A percentile compares a stretch with the other conserved stretches of the same genome.
Conservation (phyloP, 2,797 vertebrate species). For the Smutsia temminckii region DNA sequence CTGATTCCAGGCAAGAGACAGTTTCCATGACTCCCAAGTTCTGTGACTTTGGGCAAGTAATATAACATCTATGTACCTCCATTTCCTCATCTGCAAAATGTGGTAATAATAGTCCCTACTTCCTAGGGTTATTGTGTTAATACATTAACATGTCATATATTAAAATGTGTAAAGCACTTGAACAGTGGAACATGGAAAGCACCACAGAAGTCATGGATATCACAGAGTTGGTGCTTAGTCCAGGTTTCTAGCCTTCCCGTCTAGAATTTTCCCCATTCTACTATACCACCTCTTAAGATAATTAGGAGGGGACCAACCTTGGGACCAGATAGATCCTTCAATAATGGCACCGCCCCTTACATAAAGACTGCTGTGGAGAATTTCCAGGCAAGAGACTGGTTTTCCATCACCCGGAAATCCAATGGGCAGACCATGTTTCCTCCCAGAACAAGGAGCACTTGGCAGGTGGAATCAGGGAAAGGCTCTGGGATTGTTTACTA, state of each 20-base stretch:
- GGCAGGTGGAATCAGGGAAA: neutral
- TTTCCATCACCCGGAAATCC: neutral
- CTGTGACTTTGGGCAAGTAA: neutral
- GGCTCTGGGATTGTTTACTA: neutral
- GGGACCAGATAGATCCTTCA: neutral
- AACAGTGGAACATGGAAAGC: neutral
- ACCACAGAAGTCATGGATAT: neutral
- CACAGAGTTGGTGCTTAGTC: neutral
- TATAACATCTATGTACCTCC: neutral
- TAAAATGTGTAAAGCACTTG: neutral
- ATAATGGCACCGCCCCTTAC: neutral
- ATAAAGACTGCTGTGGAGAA: neutral
- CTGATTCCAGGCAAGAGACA: neutral
- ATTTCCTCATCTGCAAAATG: slow-evolving; percentile 14
- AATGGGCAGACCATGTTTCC: neutral
- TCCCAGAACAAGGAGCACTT: neutral
- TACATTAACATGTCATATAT: neutral
- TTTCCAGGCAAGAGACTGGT: neutral
- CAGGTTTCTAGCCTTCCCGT: neutral
- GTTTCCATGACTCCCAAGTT: neutral
- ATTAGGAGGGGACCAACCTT: neutral
- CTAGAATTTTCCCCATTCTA: neutral
- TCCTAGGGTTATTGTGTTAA: neutral
- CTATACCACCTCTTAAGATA: neutral
- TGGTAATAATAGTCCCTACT: neutral